These are phyloP conservation scores for Laticauda laticaudata DNA, from an alignment of 2,113 vertebrate genomes.

Conservation along the genomic window DNA sequence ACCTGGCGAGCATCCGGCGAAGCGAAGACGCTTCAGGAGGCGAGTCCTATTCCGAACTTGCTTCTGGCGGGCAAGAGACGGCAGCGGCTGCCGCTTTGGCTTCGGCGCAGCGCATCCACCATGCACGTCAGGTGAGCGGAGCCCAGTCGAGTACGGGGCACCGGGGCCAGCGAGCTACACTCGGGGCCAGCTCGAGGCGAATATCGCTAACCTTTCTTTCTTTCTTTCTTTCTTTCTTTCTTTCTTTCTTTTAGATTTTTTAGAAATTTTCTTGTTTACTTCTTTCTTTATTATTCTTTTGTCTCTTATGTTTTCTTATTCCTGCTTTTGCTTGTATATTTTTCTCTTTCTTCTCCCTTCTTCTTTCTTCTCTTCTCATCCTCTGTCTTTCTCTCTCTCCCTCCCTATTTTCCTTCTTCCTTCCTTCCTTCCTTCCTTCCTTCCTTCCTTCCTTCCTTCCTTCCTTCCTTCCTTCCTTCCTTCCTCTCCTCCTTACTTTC, in stretches of 20 bases:
- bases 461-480: background rate
- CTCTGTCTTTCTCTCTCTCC: too few species aligned
- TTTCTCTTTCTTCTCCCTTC: too few species aligned
- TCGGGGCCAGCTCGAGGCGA: background rate
- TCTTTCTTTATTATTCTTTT: too few species aligned
- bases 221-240: background rate
- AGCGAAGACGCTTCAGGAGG: background rate
- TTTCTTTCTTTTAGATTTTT: background rate
- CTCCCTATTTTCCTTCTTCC: background rate
- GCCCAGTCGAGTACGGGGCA: background rate
- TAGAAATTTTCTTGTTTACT: background rate
- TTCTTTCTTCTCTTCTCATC: too few species aligned
- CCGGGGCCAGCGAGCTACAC: background rate
- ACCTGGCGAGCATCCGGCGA: background rate
- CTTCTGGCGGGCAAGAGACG: background rate
- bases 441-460: too few species aligned
- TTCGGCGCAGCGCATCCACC: background rate
- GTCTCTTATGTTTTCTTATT: too few species aligned
- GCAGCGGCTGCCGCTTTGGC: background rate
- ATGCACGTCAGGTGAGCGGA: slow-evolving; percentile 29
- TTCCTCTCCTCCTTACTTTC: background rate
- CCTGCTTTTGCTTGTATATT: too few species aligned
- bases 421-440: background rate
- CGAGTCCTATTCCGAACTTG: slow-evolving; percentile 11
- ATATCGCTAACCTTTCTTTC: background rate